Evolutionary conservation across 1,140 invertebrate species (phyloP).

Genomic region (Sitobion miscanthi): DNA sequence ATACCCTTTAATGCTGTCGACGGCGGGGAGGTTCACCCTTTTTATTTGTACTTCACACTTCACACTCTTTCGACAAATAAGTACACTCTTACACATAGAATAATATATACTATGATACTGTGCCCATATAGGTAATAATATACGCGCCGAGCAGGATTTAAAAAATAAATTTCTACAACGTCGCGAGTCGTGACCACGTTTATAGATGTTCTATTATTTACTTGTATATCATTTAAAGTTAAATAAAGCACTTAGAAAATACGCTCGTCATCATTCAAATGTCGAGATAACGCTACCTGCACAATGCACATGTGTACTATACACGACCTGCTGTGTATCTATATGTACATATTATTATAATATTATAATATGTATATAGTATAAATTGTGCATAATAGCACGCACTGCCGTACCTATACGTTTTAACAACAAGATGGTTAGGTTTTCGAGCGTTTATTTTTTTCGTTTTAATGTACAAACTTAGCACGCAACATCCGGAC

Average conservation of each 20-base stretch:
- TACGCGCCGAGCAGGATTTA: neutral
- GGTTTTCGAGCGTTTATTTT: neutral
- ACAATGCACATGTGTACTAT: neutral
- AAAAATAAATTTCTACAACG: neutral
- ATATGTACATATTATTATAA: neutral
- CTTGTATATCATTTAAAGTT: neutral
- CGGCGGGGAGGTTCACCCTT: neutral
- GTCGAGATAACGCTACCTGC: neutral
- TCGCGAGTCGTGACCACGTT: neutral
- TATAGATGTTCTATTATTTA: neutral
- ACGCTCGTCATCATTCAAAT: slow-evolving; percentile 8
- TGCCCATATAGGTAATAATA: neutral
- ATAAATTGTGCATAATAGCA: neutral
- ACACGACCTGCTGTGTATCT: neutral
- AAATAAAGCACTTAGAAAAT: slow-evolving; percentile 2
- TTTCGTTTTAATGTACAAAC: neutral
- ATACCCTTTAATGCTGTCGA: neutral
- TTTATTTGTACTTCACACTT: neutral
- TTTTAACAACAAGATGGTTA: neutral
- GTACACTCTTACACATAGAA: neutral
- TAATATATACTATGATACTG: neutral
- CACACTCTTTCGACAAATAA: neutral
- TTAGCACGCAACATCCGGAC: neutral
- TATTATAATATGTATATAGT: neutral
- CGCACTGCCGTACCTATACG: neutral